Conservation (phyloP, 2,797 vertebrate species). For the Ctenopoma multispine region DNA sequence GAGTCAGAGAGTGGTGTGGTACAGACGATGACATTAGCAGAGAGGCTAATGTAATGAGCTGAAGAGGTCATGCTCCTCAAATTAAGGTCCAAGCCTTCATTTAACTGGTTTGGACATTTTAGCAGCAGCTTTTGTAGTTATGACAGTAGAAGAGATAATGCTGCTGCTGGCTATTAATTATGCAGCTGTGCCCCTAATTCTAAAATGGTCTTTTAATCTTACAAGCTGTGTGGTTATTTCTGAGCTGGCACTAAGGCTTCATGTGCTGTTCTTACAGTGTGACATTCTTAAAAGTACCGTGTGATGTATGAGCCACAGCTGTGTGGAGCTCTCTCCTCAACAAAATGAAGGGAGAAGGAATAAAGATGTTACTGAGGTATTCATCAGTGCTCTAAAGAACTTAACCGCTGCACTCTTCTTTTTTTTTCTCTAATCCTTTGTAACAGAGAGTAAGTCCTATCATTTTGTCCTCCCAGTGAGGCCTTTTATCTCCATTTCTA, state of each 20-base stretch:
- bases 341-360: not conserved
- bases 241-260: constrained; percentile 9
- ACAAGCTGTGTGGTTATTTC: constrained; percentile 34
- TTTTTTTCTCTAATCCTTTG: constrained; percentile 36
- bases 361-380: constrained; percentile 26
- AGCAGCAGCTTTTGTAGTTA: constrained; percentile 11
- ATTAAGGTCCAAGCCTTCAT: constrained; percentile 19
- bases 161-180: constrained; percentile 35
- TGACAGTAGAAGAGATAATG: constrained; percentile 1
- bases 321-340: constrained; percentile 1
- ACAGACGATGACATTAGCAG: constrained; percentile 41
- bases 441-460: constrained; percentile 48
- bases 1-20: constrained; percentile 5
- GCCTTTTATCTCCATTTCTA: constrained; percentile 38
- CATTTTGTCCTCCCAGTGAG: constrained; percentile 32
- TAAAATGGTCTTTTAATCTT: constrained; percentile 25
- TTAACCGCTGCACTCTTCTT: constrained; percentile 7
- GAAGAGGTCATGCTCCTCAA: constrained; percentile 36
- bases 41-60: constrained; percentile 43
- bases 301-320: constrained; percentile 21
- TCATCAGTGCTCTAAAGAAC: constrained; percentile 32
- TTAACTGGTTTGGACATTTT: constrained; percentile 11
- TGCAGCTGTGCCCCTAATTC: constrained; percentile 49
- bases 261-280: constrained; percentile 1
- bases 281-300: constrained; percentile 15